phyloP scores from a whole-genome alignment of 2,888 invertebrate genomes.

The Lasius fuliginosus region DNA sequence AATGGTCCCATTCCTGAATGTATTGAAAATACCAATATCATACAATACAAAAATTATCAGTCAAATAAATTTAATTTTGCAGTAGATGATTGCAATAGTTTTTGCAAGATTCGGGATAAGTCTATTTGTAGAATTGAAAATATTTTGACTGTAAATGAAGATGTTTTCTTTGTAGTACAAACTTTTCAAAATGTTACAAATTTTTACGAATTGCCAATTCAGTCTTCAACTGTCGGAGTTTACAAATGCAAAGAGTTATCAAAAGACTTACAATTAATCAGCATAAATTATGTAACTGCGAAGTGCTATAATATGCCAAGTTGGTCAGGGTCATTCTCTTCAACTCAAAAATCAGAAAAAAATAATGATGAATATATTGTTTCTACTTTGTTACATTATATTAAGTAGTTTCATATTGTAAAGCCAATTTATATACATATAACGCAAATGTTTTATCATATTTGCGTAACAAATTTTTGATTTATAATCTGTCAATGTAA shows the following conservation, averaged over 20 bases:
- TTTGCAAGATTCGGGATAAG: neutral
- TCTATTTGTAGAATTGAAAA: neutral
- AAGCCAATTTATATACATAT: neutral
- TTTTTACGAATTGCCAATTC: conserved; percentile 9
- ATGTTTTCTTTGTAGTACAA: conserved; percentile 11
- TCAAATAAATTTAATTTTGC: conserved; percentile 10
- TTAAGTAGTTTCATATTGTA: neutral
- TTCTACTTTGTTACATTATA: conserved; percentile 9
- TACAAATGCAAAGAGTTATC: conserved; percentile 9
- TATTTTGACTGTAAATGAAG: conserved; percentile 3
- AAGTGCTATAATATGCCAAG: conserved; percentile 4
- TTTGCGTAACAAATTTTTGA: neutral
- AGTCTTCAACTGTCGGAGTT: neutral
- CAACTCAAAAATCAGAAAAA: conserved; percentile 8
- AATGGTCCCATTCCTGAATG: neutral
- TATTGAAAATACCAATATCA: neutral
- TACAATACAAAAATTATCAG: conserved; percentile 1
- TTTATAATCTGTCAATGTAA: conserved; percentile 5
- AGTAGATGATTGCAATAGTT: conserved; percentile 1
- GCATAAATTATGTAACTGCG: neutral
- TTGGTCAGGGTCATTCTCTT: conserved; percentile 1
- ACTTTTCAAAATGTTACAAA: conserved; percentile 3
- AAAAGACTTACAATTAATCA: conserved; percentile 1
- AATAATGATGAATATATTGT: neutral
- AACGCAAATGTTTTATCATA: neutral